Evolutionary conservation across 2,797 vertebrate genomes (phyloP), one percentile per base, ranked within the genome.

Genomic region (Vespertilio murinus): DNA sequence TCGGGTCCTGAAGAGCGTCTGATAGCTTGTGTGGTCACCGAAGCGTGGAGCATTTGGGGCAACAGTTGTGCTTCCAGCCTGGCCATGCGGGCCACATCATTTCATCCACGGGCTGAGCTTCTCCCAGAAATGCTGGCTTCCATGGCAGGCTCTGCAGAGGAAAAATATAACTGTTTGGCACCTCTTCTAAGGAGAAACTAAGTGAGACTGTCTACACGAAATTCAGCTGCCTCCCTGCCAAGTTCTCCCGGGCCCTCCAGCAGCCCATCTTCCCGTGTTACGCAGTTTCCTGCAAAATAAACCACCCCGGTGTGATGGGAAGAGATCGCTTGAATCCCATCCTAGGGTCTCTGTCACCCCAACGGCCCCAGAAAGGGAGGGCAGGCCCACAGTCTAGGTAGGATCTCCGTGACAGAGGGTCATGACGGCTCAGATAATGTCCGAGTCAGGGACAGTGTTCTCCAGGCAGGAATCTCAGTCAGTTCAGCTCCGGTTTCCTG

Each of bases 371-470:
- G 25, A 59, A 77, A 78, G 70, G 13, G 59, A 33, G 8, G 18
- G 40, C 49, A 83, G 65, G 40, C 30, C 33, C 38, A 70, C 12
- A 49, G 97, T 79, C 98, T 98, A 98, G 98, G 95, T 98, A 97
- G 97, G 98, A 97, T 98, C 28, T 98, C 98, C 98, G 97, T 97
- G 98, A 98, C 99, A 98, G 98, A 98, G 97, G 97, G 98, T 98
- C 98, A 97, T 98, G 98, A 98, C 98, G 98, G 98, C 97, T 98
- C 98, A 98, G 99, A 98, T 98, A 99, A 99, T 98, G 98, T 98
- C 96, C 96, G 92, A 97, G 98, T 98, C 98, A 98, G 97, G 98
- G 98, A 98, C 98, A 98, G 93, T 97, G 97, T 98, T 97, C 97
- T n/a, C 96, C 97, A 98, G 96, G 97, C 98, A 98, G 98, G 98